Base-by-base conservation (phyloP, 2,888 invertebrate genomes). In the Hirudinaria manillensis region DNA sequence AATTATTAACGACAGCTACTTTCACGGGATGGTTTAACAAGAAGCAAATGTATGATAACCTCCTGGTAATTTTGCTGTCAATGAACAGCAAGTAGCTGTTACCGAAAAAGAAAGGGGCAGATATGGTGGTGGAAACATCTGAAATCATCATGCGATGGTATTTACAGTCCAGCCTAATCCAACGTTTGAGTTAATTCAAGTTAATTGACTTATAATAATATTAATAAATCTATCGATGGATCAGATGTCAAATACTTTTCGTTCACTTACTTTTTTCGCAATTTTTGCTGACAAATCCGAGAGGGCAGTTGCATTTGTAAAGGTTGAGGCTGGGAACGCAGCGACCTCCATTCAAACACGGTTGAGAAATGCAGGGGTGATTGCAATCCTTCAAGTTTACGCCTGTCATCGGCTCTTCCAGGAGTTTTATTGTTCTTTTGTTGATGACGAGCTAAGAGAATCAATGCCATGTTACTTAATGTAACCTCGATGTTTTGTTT, bases 361-460 rank as follows among this genome's bases (percentile, higher is more conserved):
- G 87, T 55, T 81, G 80, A n/a, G 83, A 83, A 27, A 81, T 82
- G 80, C 87, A 87, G 0, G 85, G 84, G 79, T 87, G 87, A 51
- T 84, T 82, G 80, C 96, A 96, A 85, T 93, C 94, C 83, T 92
- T 93, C 0, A 96, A 92, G 84, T 96, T 95, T 67, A 93, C 91
- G 16, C 95, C 94, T 0, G 92, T 91, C 72, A 94, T 87, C 0
- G 94, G 93, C 80, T 94, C 92, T 0, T 93, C 91, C 77, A 95
- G 89, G 76, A 96, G 91, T 13, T 91, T 89, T 75, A 93, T 83
- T 24, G 90, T 89, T 79, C 90, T 89, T 72, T 92, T 91, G 84
- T 94, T 94, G 81, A 94, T 90, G 78, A 90, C 89, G 80, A 93
- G 88, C 92, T 92, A 19, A 21, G 29, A 2, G 70, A 34, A 70